Percentiles rank a stretch among this genome's conserved stretches.
These are phyloP conservation scores for Amphiduros pacificus DNA, from an alignment of 2,888 invertebrate genomes.

Conservation along the genomic window DNA sequence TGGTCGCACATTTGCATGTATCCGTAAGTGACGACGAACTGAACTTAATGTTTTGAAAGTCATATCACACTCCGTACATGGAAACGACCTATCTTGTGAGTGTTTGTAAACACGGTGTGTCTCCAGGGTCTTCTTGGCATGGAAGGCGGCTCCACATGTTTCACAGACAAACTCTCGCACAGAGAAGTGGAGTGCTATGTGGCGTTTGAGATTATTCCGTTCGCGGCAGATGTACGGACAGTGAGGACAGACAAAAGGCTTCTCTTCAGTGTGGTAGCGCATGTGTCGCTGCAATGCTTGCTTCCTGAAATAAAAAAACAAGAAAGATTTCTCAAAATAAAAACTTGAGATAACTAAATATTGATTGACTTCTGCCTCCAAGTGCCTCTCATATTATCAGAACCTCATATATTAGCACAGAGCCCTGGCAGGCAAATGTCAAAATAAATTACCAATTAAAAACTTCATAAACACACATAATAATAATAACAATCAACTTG, in stretches of 20 bases:
- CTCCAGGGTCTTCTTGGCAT: conserved; percentile 55
- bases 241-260: conserved; percentile 46
- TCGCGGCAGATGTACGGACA: conserved; percentile 55
- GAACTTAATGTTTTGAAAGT: conserved; percentile 44
- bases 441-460: too few species aligned
- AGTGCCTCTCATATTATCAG: too few species aligned
- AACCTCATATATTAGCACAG: too few species aligned
- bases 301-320: conserved; percentile 32
- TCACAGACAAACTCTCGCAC: conserved; percentile 57
- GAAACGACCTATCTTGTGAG: conserved; percentile 46
- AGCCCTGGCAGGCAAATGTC: too few species aligned
- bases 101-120: conserved; percentile 57
- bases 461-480: too few species aligned
- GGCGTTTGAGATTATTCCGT: conserved; percentile 52
- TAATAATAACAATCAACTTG: too few species aligned
- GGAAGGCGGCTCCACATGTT: conserved; percentile 57
- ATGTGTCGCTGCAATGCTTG: conserved; percentile 49
- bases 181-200: conserved; percentile 50
- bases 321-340: too few species aligned
- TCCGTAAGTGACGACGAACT: conserved; percentile 36
- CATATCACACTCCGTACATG: conserved; percentile 46
- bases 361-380: too few species aligned
- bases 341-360: too few species aligned
- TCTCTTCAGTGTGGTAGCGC: conserved; percentile 42
- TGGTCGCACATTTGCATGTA: conserved; percentile 36